Base-by-base conservation (phyloP, 2,888 invertebrate genomes). In the Augiades crinisus region DNA sequence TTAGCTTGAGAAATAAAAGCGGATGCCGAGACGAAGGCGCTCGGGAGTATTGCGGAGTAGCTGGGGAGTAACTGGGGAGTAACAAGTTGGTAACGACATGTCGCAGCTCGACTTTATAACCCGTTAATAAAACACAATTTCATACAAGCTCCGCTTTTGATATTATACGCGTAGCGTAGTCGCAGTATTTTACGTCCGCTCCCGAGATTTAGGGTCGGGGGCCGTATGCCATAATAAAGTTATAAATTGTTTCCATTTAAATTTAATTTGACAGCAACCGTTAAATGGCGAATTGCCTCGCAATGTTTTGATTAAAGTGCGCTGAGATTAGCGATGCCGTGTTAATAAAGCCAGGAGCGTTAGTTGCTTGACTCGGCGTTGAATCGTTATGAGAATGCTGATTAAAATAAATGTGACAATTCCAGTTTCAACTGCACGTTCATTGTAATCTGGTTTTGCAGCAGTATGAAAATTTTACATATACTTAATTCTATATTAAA, bases 61-160 rank as follows among this genome's bases (percentile, higher is more conserved):
- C 86, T 27, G 78, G 17, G 41, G 31, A 38, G 33, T 33, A 40
- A 41, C 47, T 14, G 40, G 14, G 61, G 66, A 73, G 82, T 77
- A 78, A 82, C 86, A 82, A 85, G 78, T 84, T 78, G 75, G 71
- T 76, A 80, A 81, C 82, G 82, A 78, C 78, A 78, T 81, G 79
- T 85, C 75, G 72, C 79, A 67, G 72, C 67, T 71, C 68, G 71
- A 79, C 76, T 88, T 87, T 86, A 87, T 84, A 84, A 80, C 84
- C 85, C 80, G 80, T 81, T 85, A 84, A 86, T 86, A 87, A 88
- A 88, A 87, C 78, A 85, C 81, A 84, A 84, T 84, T 87, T 80
- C 87, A 83, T 83, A 83, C 78, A 81, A 73, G 72, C 68, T 72
- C 61, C 66, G 74, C 72, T 72, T 70, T 63, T 63, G 69, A 78